A percentile compares a stretch with the other conserved stretches of the same genome.
phyloP scores from a whole-genome alignment of 2,113 vertebrate genomes.

The Oncorhynchus mykiss region DNA sequence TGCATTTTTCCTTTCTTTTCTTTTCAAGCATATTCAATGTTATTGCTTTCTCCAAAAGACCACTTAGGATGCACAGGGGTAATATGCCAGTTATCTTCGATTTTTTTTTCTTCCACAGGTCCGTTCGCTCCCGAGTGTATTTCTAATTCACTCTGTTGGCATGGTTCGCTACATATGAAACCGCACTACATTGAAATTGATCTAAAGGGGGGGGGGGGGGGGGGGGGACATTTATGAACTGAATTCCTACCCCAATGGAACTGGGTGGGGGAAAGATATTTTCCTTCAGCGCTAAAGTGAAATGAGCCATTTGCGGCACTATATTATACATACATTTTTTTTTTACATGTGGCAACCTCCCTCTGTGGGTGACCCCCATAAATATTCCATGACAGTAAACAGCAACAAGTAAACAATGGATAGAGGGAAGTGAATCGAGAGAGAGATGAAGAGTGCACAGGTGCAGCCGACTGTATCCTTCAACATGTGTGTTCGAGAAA shows the following conservation, averaged over 20 bases:
- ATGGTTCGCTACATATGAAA: conserved; percentile 57
- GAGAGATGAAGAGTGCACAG: conserved; percentile 37
- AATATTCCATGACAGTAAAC: conserved; percentile 65
- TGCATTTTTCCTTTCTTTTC: conserved; percentile 5
- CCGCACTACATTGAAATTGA: conserved; percentile 51
- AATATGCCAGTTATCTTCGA: conserved; percentile 53
- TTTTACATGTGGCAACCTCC: conserved; percentile 60
- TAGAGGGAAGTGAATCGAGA: conserved; percentile 18
- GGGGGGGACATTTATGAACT: conserved; percentile 44
- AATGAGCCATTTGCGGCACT: conserved; percentile 50
- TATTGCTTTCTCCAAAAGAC: conserved; percentile 58
- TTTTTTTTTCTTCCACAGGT: conserved; percentile 48
- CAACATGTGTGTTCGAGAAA: conserved; percentile 4
- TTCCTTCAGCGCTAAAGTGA: conserved; percentile 49
- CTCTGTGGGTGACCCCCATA: conserved; percentile 58
- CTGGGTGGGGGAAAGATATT: conserved; percentile 37
- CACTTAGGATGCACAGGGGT: conserved; percentile 51
- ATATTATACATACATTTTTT: conserved; percentile 72
- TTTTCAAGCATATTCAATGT: conserved; percentile 60
- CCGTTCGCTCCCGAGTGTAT: conserved; percentile 36
- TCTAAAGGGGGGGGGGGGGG: conserved; percentile 36
- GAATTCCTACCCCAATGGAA: conserved; percentile 26
- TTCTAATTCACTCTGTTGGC: conserved; percentile 55
- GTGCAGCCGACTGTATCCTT: conserved; percentile 13
- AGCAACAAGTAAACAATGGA: conserved; percentile 64